phyloP scores from a whole-genome alignment of 92 coral and sea anemone species.

The Porites lobata region DNA sequence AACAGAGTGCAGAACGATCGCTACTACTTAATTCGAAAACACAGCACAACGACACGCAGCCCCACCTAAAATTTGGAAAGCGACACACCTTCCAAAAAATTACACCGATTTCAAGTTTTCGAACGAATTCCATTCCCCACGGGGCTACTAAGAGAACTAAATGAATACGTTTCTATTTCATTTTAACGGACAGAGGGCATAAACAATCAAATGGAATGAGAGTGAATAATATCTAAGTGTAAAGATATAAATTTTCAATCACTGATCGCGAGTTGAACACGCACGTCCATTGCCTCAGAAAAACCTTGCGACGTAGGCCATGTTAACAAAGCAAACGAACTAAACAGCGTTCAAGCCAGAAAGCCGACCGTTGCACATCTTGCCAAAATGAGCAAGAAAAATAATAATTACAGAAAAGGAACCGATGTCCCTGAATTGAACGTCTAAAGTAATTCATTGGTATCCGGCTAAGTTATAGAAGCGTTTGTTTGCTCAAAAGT shows the following conservation, averaged over 20 bases:
- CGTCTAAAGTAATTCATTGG: conserved; percentile 63
- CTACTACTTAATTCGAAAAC: conserved; percentile 55
- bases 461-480: conserved; percentile 68
- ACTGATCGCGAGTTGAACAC: conserved; percentile 23
- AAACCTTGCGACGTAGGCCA: conserved; percentile 32
- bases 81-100: conserved; percentile 68
- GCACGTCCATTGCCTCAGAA: conserved; percentile 15
- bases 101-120: conserved; percentile 68
- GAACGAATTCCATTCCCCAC: conserved; percentile 56
- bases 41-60: conserved; percentile 34
- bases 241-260: conserved; percentile 18
- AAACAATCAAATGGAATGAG: conserved; percentile 5
- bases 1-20: conserved; percentile 60
- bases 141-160: conserved; percentile 27
- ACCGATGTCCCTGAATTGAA: conserved; percentile 45
- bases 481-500: conserved; percentile 69
- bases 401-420: conserved; percentile 53
- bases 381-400: conserved; percentile 49
- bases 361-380: conserved; percentile 24
- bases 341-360: not conserved
- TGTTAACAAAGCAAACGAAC: conserved; percentile 5
- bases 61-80: conserved; percentile 57
- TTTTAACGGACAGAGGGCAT: conserved; percentile 14
- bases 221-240: conserved; percentile 32
- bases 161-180: conserved; percentile 17